Evolutionary conservation across 2,797 vertebrate species (phyloP).

Genomic region (Synanceia verrucosa): DNA sequence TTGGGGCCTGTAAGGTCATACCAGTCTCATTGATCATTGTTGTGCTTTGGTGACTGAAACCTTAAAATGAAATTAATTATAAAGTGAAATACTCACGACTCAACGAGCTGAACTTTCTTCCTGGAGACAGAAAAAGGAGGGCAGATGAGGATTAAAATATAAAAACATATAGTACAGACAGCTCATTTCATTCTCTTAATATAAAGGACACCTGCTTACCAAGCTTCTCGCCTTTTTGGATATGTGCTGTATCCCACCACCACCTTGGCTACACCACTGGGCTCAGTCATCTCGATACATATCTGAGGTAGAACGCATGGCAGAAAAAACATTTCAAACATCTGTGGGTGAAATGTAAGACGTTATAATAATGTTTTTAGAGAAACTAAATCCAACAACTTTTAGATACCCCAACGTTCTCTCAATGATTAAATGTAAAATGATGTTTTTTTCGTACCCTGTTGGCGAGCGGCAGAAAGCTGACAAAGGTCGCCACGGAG

Average conservation of each 20-base stretch:
- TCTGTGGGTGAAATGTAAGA: not conserved
- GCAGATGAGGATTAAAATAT: not conserved
- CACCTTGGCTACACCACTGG: conserved; percentile 17
- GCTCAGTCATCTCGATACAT: conserved; percentile 73
- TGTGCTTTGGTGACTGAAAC: not conserved
- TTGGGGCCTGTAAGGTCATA: too few species aligned
- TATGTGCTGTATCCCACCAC: conserved; percentile 1
- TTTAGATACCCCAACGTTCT: not conserved
- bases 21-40: not conserved
- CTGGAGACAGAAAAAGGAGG: conserved; percentile 14
- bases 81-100: conserved; percentile 50
- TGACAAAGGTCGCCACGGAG: not conserved
- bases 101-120: conserved; percentile 12
- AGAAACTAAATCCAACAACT: too few species aligned
- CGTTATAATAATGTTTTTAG: not conserved
- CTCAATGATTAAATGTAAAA: not conserved
- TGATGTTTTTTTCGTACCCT: conserved; percentile 43
- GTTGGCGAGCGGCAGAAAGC: conserved; percentile 64
- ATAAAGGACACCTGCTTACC: conserved; percentile 28
- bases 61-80: not conserved
- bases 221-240: accelerated
- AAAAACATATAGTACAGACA: not conserved
- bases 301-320: conserved; percentile 52
- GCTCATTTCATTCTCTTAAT: not conserved
- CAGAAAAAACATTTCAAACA: not conserved